phyloP scores from a whole-genome alignment of 2,888 invertebrate genomes.

The Leptopterna dolabrata region DNA sequence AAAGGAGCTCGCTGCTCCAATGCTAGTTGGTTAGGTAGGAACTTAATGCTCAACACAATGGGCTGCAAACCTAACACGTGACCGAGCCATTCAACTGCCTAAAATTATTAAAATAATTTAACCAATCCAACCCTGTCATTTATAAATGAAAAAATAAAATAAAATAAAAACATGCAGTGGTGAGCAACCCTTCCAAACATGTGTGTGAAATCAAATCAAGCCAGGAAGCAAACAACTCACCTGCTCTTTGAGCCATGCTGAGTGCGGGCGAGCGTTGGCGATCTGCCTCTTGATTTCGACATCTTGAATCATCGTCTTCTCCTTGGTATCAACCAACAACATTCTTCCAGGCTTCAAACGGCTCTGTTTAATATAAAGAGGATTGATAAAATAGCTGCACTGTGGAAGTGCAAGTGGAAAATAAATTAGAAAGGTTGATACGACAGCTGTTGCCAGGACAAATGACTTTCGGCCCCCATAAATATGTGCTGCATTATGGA shows the following conservation, averaged over 20 bases:
- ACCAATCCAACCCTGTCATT: background rate
- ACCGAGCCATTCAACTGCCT: no score
- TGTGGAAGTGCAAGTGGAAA: no score
- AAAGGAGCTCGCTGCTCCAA: no score
- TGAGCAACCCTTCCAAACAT: background rate
- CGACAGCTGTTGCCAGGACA: constrained; percentile 61
- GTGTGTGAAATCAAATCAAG: background rate
- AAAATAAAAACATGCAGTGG: background rate
- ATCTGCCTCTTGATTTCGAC: constrained; percentile 91
- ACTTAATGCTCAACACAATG: no score
- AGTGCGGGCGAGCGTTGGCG: constrained; percentile 88
- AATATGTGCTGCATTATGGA: no score
- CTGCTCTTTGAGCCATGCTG: constrained; percentile 90
- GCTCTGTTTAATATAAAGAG: constrained; percentile 73
- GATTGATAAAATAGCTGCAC: constrained; percentile 26
- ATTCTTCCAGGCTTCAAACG: constrained; percentile 98
- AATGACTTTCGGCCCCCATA: no score
- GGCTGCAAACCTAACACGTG: no score
- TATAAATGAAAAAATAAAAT: background rate
- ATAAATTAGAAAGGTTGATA: background rate
- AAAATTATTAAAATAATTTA: background rate
- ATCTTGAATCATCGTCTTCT: constrained; percentile 91
- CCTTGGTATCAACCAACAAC: constrained; percentile 95
- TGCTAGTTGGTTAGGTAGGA: no score
- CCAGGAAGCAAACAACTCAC: constrained; percentile 68